Evolutionary conservation across 2,888 invertebrate species (phyloP), one percentile per base, ranked within the genome.

Genomic region (Zygaena filipendulae): DNA sequence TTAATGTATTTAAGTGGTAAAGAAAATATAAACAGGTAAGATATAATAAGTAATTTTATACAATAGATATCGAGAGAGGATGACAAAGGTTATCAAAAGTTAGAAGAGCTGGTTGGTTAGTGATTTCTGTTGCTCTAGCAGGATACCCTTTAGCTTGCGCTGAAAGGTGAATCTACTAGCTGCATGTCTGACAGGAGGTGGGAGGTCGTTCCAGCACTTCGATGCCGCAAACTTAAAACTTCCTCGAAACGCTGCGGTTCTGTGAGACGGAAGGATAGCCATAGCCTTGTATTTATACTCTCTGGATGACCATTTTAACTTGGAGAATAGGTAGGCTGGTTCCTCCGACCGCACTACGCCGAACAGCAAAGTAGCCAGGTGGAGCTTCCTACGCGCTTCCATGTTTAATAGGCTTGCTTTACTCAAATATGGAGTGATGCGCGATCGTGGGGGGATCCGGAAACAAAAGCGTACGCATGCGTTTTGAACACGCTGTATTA

Each of bases 401-500:
- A 32, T 28, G 4, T 20, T 32, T 8, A 32, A 6, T 4, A 32
- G 16, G 2, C 13, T 10, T 3, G n/a, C 13, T 1, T 25, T 13
- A 19, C 28, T 32, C 1, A 28, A 10, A 18, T 13, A 32, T 10
- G 28, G 32, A 6, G 22, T 32, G 16, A 32, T 28, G 19, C 21
- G 28, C 6, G 11, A 9, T 12, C 25, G 13, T 11, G 11, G 32
- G 1, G 32, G 31, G 6, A 27, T 27, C 4, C 20, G 10, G 25
- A 31, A 31, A 11, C 27, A 23, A 12, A 13, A 31, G 6, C 27
- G 16, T n/a, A 13, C 27, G 16, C 31, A 26, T 1, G 23, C 23
- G 20, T 32, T 27, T 12, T 32, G 32, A 2, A 32, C 27, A 3
- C 32, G 23, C 9, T 32, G 32, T 7, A 27, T 27, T 2, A 19